These are phyloP conservation scores for Phalacrocorax aristotelis DNA, from an alignment of 2,113 vertebrate species.

Conservation along the genomic window DNA sequence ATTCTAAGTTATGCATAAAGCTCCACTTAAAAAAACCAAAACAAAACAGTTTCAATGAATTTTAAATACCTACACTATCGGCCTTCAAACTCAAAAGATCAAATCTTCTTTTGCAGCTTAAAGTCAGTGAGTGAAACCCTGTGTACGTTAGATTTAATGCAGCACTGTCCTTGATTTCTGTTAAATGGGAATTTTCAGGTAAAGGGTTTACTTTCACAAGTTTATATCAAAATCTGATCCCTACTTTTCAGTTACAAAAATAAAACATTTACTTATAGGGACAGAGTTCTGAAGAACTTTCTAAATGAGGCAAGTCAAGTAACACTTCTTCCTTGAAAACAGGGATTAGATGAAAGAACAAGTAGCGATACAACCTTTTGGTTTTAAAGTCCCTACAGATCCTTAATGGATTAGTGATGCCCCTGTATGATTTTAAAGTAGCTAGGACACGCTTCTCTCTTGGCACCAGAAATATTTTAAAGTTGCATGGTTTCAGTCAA, in stretches of 20 bases:
- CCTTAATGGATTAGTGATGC: not conserved
- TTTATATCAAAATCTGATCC: not conserved
- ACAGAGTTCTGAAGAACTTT: not conserved
- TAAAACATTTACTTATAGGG: not conserved
- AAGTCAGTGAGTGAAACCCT: not conserved
- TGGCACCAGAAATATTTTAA: not conserved
- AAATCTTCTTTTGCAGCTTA: not conserved
- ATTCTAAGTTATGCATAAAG: not conserved
- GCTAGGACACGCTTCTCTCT: not conserved
- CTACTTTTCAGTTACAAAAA: not conserved
- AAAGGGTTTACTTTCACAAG: not conserved
- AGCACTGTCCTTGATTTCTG: not conserved
- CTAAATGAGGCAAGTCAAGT: not conserved
- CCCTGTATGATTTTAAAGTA: not conserved
- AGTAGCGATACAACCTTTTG: not conserved
- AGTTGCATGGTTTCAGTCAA: not conserved
- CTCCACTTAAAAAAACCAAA: not conserved
- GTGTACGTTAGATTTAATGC: not conserved
- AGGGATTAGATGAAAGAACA: not conserved
- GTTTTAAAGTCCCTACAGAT: not conserved
- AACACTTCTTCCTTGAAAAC: not conserved
- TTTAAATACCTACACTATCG: not conserved
- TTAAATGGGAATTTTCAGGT: not conserved
- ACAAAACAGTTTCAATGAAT: not conserved
- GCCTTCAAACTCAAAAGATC: not conserved